Percentiles rank a stretch among this genome's conserved stretches.
phyloP scores from a whole-genome alignment of 2,113 vertebrate species.

The Corythornis cristatus region DNA sequence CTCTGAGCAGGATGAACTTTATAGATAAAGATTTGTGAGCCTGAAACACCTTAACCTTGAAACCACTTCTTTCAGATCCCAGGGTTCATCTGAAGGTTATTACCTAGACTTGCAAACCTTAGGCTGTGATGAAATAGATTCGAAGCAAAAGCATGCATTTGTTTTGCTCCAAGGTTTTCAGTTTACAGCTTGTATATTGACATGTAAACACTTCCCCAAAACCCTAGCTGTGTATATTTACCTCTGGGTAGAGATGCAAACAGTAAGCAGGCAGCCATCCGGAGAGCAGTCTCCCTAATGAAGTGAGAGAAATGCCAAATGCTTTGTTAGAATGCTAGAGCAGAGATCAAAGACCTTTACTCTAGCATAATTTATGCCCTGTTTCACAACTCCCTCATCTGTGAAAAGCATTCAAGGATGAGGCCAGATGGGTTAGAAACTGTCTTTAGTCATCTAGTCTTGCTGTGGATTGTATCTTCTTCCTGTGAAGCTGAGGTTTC shows the following conservation, averaged over 20 bases:
- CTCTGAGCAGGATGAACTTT: neutral
- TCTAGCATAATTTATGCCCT: neutral
- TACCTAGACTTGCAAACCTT: neutral
- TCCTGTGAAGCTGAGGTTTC: neutral
- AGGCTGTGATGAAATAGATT: neutral
- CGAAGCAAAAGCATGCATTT: neutral
- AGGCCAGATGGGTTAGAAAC: neutral
- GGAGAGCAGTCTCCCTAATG: conserved; percentile 28
- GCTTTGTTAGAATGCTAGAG: neutral
- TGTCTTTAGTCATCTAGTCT: neutral
- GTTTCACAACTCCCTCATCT: neutral
- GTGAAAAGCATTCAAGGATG: neutral
- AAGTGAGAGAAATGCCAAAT: conserved; percentile 8
- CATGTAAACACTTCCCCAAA: neutral
- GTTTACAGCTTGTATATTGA: neutral
- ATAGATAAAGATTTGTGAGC: neutral
- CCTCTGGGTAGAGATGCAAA: conserved; percentile 30
- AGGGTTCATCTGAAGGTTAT: neutral
- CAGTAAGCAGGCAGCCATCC: conserved; percentile 22
- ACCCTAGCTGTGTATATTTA: conserved; percentile 28
- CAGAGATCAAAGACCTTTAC: neutral
- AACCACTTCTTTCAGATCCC: neutral
- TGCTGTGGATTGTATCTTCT: neutral
- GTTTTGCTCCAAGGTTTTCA: neutral
- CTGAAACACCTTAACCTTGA: neutral